Percentiles rank a stretch among this genome's conserved stretches.
Evolutionary conservation across 2,113 vertebrate genomes (phyloP).

Genomic region (Pseudolaguvia tuberculata): DNA sequence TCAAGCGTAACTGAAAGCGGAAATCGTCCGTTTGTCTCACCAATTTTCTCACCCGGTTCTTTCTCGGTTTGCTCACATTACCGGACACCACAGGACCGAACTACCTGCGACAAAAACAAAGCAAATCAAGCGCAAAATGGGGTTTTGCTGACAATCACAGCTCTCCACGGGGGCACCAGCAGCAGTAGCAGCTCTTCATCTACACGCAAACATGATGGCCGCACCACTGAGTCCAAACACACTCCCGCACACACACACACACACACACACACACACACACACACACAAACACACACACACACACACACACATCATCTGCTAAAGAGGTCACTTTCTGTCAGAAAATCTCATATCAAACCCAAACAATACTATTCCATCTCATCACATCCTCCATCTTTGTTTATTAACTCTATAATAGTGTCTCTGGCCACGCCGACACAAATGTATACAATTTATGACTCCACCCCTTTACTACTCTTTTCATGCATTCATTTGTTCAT

Average conservation of each 20-base stretch:
- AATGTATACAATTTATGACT: too few relatives aligned
- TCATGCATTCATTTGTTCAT: too few relatives aligned
- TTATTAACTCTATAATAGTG: not conserved
- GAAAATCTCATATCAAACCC: not conserved
- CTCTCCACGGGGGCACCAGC: conserved; percentile 22
- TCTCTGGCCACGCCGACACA: not conserved
- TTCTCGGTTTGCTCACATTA: conserved; percentile 23
- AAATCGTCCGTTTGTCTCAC: not conserved
- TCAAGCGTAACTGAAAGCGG: not conserved
- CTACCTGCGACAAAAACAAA: conserved; percentile 25
- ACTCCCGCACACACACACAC: not conserved
- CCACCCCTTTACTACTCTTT: not conserved
- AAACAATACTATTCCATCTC: not conserved
- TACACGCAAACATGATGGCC: not conserved
- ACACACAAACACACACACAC: too few relatives aligned
- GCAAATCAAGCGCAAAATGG: conserved; percentile 41
- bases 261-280: not conserved
- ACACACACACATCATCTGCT: too few relatives aligned
- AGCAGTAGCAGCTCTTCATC: not conserved
- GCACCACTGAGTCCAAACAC: not conserved
- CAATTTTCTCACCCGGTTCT: not conserved
- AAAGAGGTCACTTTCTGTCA: not conserved
- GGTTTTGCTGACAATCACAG: conserved; percentile 40
- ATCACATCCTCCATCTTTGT: not conserved
- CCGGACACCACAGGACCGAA: conserved; percentile 10